phyloP scores from a whole-genome alignment of 64 coral and sea anemone species.

The Stichodactyla helianthus region DNA sequence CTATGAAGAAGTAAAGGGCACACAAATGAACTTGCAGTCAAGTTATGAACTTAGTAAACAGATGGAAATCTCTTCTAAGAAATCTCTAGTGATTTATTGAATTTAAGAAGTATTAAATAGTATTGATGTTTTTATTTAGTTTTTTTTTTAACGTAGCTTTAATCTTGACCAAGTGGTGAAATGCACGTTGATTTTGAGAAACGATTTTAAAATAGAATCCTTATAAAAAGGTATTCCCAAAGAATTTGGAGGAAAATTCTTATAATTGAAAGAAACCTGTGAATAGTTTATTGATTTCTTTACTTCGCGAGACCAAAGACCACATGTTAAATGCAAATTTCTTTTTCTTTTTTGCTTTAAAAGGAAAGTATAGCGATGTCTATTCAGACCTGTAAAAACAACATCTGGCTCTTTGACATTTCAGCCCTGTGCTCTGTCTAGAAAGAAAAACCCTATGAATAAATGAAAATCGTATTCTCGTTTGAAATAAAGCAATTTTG shows the following conservation, averaged over 20 bases:
- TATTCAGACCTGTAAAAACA: background rate
- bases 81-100: conserved; percentile 1
- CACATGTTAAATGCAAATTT: conserved; percentile 8
- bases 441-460: background rate
- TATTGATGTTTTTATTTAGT: background rate
- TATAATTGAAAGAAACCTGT: background rate
- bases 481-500: conserved; percentile 13
- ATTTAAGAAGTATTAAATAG: background rate
- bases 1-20: background rate
- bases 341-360: background rate
- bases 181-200: background rate
- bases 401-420: conserved; percentile 4
- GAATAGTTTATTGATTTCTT: background rate
- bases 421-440: background rate
- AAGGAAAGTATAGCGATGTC: background rate
- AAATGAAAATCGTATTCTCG: background rate
- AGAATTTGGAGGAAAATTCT: background rate
- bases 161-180: background rate
- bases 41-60: background rate
- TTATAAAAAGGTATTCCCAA: conserved; percentile 4
- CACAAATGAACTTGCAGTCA: background rate
- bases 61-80: background rate
- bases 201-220: background rate
- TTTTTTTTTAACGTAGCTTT: background rate
- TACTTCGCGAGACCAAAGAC: background rate